Percentiles rank a stretch among this genome's conserved stretches.
These are phyloP conservation scores for Nycticorax nycticorax DNA, from an alignment of 2,113 vertebrate genomes.

Conservation along the genomic window DNA sequence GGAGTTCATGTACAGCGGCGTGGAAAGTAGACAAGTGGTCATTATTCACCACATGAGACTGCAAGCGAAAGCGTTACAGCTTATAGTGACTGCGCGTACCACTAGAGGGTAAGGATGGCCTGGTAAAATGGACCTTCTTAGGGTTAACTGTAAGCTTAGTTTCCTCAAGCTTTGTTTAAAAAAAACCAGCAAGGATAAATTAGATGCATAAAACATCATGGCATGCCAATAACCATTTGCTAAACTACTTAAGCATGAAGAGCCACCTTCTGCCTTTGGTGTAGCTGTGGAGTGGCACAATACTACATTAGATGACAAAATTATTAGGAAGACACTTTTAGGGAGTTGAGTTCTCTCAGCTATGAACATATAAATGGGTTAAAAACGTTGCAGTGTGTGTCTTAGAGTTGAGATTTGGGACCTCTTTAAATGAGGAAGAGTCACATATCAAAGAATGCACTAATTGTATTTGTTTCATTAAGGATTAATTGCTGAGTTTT, in stretches of 20 bases:
- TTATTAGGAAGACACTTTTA: neutral
- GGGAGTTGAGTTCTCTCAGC: neutral
- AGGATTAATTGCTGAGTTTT: neutral
- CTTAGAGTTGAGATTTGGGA: neutral
- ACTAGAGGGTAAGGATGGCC: conserved; percentile 81
- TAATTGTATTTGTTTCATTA: neutral
- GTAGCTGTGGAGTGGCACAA: neutral
- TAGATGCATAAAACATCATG: neutral
- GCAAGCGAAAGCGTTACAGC: conserved; percentile 91
- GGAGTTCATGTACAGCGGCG: conserved; percentile 94
- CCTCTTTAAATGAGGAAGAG: neutral
- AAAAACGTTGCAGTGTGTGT: neutral
- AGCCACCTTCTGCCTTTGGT: neutral
- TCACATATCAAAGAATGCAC: neutral
- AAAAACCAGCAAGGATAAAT: neutral
- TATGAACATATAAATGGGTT: neutral
- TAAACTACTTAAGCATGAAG: neutral
- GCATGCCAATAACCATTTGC: neutral
- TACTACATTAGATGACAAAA: neutral
- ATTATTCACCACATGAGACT: conserved; percentile 92
- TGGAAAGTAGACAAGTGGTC: conserved; percentile 90
- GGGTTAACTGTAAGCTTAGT: neutral
- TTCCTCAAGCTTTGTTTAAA: neutral
- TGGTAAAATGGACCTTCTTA: neutral
- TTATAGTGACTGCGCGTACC: conserved; percentile 86